A percentile compares a stretch with the other conserved stretches of the same genome.
Conservation (phyloP, 2,888 invertebrate species). For the Pammene fasciana region DNA sequence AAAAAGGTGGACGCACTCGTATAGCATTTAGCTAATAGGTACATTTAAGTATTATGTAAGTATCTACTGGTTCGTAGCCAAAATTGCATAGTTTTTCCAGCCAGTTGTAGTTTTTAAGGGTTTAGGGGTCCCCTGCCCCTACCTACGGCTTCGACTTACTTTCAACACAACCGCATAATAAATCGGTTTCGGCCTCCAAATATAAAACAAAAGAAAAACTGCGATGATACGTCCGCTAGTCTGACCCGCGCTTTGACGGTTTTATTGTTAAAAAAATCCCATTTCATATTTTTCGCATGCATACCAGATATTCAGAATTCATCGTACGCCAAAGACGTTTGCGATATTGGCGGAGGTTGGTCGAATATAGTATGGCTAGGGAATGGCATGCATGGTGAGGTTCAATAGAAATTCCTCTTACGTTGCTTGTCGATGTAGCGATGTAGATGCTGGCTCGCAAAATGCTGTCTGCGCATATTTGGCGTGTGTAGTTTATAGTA, state of each 20-base stretch:
- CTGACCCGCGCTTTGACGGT: neutral
- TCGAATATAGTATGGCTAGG: constrained; percentile 29
- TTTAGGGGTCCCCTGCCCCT: too few relatives aligned
- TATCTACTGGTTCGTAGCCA: too few relatives aligned
- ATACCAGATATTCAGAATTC: constrained; percentile 28
- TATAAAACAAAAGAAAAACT: too few relatives aligned
- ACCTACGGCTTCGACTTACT: too few relatives aligned
- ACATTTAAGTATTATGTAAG: too few relatives aligned
- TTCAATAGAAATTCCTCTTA: constrained; percentile 33
- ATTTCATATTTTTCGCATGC: constrained; percentile 28
- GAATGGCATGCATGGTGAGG: constrained; percentile 31
- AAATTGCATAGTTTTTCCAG: too few relatives aligned
- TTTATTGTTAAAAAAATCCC: neutral
- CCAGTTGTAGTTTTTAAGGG: too few relatives aligned
- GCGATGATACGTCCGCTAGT: too few relatives aligned
- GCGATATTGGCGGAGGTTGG: constrained; percentile 27
- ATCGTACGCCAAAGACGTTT: constrained; percentile 29
- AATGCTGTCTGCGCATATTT: constrained; percentile 31
- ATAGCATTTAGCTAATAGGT: too few relatives aligned
- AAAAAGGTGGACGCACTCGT: too few relatives aligned
- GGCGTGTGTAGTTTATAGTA: constrained; percentile 20
- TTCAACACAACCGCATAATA: too few relatives aligned
- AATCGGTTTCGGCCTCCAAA: too few relatives aligned
- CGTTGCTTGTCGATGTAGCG: constrained; percentile 25
- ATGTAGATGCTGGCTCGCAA: constrained; percentile 26